Conservation (phyloP, 64 coral and sea anemone species). For the Dendrophyllia cribrosa region DNA sequence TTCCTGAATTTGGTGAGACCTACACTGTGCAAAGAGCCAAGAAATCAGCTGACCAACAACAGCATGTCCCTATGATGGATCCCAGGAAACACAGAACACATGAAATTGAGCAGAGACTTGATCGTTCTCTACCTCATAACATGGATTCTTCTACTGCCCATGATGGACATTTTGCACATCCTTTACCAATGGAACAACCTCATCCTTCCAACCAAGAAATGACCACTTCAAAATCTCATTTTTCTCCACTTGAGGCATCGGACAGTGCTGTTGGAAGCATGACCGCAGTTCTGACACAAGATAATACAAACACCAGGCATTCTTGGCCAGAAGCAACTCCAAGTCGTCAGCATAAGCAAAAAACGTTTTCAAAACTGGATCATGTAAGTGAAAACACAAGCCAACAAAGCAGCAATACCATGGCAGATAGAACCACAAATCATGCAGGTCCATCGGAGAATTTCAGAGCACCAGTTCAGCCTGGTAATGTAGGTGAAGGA, state of each 20-base stretch:
- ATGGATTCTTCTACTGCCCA: background rate
- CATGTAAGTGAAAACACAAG: background rate
- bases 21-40: slow-evolving; percentile 58
- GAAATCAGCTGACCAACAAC: background rate
- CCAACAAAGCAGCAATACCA: background rate
- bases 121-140: slow-evolving; percentile 10
- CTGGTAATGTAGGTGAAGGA: background rate
- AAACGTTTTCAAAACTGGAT: background rate
- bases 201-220: slow-evolving; percentile 13
- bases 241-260: slow-evolving; percentile 27
- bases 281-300: background rate
- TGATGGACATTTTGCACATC: background rate
- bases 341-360: background rate
- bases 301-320: slow-evolving; percentile 34
- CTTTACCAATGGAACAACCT: background rate
- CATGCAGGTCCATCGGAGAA: background rate
- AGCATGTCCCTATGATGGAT: slow-evolving; percentile 5
- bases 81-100: slow-evolving; percentile 39
- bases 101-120: slow-evolving; percentile 39
- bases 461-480: background rate
- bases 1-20: slow-evolving; percentile 71
- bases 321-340: slow-evolving; percentile 57
- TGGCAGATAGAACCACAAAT: background rate
- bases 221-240: background rate
- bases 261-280: slow-evolving; percentile 60